phyloP scores from a whole-genome alignment of 2,888 invertebrate species.

The Apodemia zela region DNA sequence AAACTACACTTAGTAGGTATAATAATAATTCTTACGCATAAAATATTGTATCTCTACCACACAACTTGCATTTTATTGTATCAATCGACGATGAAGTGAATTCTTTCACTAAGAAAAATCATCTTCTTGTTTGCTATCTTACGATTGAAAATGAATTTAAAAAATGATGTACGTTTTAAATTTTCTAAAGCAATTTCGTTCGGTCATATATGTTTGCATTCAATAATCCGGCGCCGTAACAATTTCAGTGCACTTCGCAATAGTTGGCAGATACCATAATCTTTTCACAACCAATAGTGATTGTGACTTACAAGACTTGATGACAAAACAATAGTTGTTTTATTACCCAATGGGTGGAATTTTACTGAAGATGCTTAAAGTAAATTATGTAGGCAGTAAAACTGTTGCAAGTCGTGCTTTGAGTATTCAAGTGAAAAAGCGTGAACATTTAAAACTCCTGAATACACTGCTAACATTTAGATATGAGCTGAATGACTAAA shows the following conservation, averaged over 20 bases:
- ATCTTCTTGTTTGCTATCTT: too few relatives aligned
- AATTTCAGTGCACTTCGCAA: neutral
- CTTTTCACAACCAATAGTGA: slow-evolving; percentile 7
- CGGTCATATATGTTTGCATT: neutral
- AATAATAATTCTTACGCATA: too few relatives aligned
- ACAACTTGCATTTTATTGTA: too few relatives aligned
- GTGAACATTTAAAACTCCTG: neutral
- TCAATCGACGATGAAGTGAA: too few relatives aligned
- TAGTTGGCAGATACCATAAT: neutral
- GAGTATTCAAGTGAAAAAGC: slow-evolving; percentile 26
- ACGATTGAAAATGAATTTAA: too few relatives aligned
- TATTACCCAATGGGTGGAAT: slow-evolving; percentile 30
- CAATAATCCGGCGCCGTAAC: neutral
- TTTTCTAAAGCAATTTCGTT: too few relatives aligned
- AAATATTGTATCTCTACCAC: too few relatives aligned
- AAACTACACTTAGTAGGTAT: too few relatives aligned
- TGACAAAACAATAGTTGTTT: slow-evolving; percentile 23
- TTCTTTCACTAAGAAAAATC: too few relatives aligned
- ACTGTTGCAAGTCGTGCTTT: slow-evolving; percentile 28
- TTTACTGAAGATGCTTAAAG: slow-evolving; percentile 28
- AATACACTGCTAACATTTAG: neutral
- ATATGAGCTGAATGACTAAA: too few relatives aligned
- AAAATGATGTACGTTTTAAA: too few relatives aligned
- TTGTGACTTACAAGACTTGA: slow-evolving; percentile 5
- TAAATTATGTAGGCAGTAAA: slow-evolving; percentile 34